Evolutionary conservation across 2,113 vertebrate species (phyloP).

Genomic region (Cathartes aura): DNA sequence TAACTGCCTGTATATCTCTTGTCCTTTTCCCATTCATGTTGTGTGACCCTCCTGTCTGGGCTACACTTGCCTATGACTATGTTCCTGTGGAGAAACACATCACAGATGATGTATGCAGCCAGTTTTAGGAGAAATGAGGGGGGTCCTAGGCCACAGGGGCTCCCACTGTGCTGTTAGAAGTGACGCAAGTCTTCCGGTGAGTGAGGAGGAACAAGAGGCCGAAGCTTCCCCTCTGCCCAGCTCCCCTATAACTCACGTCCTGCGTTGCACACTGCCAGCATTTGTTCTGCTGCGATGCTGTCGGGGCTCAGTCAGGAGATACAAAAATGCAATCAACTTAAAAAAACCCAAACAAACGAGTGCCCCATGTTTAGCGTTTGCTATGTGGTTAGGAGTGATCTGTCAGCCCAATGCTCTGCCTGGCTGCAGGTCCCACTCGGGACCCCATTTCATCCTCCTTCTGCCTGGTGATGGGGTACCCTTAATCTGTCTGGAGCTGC

Average conservation of each 20-base stretch:
- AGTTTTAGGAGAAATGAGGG: neutral
- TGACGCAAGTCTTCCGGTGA: neutral
- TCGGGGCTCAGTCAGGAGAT: neutral
- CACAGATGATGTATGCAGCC: neutral
- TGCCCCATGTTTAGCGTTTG: neutral
- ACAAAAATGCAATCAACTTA: neutral
- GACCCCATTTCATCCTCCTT: neutral
- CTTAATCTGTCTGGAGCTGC: neutral
- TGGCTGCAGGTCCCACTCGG: neutral
- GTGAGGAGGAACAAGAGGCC: neutral
- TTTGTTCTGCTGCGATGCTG: neutral
- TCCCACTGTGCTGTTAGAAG: neutral
- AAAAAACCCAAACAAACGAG: neutral
- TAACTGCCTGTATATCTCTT: neutral
- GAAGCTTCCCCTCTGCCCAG: neutral
- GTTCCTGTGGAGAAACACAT: neutral
- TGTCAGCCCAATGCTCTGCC: neutral
- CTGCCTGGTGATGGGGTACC: neutral
- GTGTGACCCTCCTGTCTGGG: neutral
- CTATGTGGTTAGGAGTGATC: neutral
- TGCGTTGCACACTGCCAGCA: fast-evolving
- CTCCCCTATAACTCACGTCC: neutral
- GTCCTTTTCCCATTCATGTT: neutral
- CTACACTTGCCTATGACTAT: neutral
- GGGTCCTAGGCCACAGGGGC: neutral